Evolutionary conservation across 2,113 vertebrate species (phyloP).

Genomic region (Cettia cetti): DNA sequence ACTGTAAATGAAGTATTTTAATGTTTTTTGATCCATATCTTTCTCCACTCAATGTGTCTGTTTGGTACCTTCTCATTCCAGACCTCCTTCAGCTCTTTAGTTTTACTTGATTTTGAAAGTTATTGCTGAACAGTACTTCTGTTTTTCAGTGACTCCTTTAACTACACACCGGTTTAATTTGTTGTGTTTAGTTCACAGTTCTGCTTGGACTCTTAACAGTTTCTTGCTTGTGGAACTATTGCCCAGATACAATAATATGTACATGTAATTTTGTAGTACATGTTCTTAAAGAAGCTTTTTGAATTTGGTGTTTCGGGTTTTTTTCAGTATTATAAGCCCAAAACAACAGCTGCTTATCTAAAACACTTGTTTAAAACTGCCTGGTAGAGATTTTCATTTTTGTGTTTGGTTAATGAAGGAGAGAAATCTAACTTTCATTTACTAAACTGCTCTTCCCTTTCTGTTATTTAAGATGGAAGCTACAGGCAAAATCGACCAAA

Average conservation of each 20-base stretch:
- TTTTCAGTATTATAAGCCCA: neutral
- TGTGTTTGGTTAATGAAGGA: neutral
- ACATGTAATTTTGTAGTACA: neutral
- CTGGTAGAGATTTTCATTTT: neutral
- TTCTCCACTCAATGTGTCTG: neutral
- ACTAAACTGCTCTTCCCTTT: neutral
- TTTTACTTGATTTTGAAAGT: neutral
- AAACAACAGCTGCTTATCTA: neutral
- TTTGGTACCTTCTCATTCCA: neutral
- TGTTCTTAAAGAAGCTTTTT: neutral
- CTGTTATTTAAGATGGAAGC: conserved; percentile 68
- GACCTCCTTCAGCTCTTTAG: neutral
- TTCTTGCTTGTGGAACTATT: neutral
- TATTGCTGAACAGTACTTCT: neutral
- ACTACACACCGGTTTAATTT: neutral
- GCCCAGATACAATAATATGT: neutral
- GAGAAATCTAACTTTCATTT: neutral
- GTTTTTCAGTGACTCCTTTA: neutral
- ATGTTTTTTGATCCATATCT: neutral
- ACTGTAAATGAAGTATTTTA: neutral
- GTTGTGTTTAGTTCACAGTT: neutral
- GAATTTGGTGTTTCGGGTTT: neutral
- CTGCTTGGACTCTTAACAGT: neutral
- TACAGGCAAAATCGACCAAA: conserved; percentile 69
- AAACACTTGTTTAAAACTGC: neutral